phyloP scores from a whole-genome alignment of 1,140 invertebrate genomes.

The Coenobita brevimanus region DNA sequence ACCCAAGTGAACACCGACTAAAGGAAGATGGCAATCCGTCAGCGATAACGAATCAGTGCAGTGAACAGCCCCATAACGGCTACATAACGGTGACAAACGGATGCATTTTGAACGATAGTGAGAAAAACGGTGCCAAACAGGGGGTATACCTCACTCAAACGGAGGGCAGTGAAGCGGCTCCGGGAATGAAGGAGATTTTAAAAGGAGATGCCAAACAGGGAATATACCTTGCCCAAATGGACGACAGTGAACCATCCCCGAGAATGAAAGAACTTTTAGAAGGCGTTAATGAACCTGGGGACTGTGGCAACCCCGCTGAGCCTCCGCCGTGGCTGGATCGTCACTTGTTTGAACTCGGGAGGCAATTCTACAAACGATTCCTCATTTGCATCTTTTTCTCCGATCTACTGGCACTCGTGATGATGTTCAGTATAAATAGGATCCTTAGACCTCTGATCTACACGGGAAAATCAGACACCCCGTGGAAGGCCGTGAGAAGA shows the following conservation, averaged over 20 bases:
- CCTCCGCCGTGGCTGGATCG: conserved; percentile 54
- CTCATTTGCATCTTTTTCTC: conserved; percentile 55
- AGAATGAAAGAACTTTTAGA: conserved; percentile 32
- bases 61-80: no score
- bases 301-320: conserved; percentile 36
- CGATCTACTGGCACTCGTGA: conserved; percentile 45
- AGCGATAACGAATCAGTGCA: no score
- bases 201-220: no score
- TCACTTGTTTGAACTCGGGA: conserved; percentile 24
- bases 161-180: no score
- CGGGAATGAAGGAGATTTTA: no score
- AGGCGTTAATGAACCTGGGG: conserved; percentile 48
- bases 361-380: conserved; percentile 52
- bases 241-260: conserved; percentile 13
- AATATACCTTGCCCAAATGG: no score
- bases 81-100: no score
- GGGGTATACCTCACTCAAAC: no score
- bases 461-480: conserved; percentile 75
- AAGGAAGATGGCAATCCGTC: no score
- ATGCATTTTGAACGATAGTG: no score
- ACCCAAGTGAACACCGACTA: no score
- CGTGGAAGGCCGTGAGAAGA: conserved; percentile 80
- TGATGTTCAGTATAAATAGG: conserved; percentile 71
- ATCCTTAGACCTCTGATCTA: conserved; percentile 73
- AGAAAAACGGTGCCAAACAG: no score